Conservation (phyloP, 2,797 vertebrate species). For the Oreochromis mossambicus region DNA sequence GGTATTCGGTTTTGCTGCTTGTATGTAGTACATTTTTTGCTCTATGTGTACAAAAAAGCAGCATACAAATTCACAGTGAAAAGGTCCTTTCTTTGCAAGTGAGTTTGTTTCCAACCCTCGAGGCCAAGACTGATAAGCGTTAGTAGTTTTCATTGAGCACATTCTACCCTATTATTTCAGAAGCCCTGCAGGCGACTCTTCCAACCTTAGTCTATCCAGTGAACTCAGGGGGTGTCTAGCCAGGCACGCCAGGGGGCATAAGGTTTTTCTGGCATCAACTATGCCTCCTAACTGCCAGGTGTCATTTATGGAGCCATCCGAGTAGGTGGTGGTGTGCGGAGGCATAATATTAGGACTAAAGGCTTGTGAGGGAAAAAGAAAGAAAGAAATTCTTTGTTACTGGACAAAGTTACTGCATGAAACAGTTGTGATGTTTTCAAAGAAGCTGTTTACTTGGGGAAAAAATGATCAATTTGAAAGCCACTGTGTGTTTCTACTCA, state of each 20-base stretch:
- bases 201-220: constrained; percentile 49
- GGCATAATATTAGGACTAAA: constrained; percentile 8
- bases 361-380: background rate
- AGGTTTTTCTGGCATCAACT: constrained; percentile 34
- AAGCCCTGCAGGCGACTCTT: constrained; percentile 38
- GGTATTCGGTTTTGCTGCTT: background rate
- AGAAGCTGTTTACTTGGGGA: constrained; percentile 11
- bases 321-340: constrained; percentile 8
- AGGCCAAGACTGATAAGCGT: constrained; percentile 56
- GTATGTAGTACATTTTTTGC: constrained; percentile 9
- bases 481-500: constrained; percentile 27
- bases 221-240: constrained; percentile 34
- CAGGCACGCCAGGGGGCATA: constrained; percentile 18
- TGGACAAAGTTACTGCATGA: constrained; percentile 17
- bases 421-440: constrained; percentile 25
- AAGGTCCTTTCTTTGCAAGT: constrained; percentile 57
- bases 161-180: constrained; percentile 40
- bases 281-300: constrained; percentile 42
- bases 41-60: background rate
- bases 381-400: constrained; percentile 12
- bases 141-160: constrained; percentile 52
- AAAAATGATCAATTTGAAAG: constrained; percentile 41
- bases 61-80: constrained; percentile 22
- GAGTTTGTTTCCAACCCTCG: constrained; percentile 42
- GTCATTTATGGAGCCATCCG: constrained; percentile 42